Percentiles rank a stretch among this genome's conserved stretches.
phyloP scores from a whole-genome alignment of 2,113 vertebrate genomes.

The Pedionomus torquatus region DNA sequence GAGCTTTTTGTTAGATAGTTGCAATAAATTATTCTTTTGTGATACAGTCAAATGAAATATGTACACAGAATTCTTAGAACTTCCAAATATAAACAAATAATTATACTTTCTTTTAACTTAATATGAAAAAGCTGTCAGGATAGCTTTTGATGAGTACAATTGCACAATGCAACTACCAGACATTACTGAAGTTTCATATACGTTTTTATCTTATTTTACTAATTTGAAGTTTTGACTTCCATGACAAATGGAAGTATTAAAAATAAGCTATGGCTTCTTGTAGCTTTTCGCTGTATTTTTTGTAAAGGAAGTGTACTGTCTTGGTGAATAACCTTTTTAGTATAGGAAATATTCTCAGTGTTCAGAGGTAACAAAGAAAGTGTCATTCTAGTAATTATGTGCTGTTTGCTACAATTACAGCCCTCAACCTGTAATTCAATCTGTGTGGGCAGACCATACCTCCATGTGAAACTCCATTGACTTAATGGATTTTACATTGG shows the following conservation, averaged over 20 bases:
- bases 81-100: conserved; percentile 74
- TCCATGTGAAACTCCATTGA: conserved; percentile 25
- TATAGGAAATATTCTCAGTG: background rate
- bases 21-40: conserved; percentile 71
- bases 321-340: conserved; percentile 25
- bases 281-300: background rate
- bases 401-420: conserved; percentile 34
- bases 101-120: conserved; percentile 59
- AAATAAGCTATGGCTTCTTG: conserved; percentile 5
- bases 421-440: conserved; percentile 25
- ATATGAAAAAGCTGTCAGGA: conserved; percentile 65
- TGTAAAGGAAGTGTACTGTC: background rate
- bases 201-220: conserved; percentile 43
- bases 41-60: conserved; percentile 64
- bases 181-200: conserved; percentile 40
- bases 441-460: background rate
- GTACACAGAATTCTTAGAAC: conserved; percentile 63
- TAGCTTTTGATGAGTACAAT: conserved; percentile 63
- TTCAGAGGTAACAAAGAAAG: conserved; percentile 27
- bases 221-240: conserved; percentile 55
- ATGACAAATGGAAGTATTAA: conserved; percentile 47
- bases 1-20: conserved; percentile 61
- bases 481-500: conserved; percentile 21
- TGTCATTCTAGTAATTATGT: background rate
- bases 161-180: conserved; percentile 46